These are phyloP conservation scores for Drosophila cognata DNA, from an alignment of 2,888 invertebrate species.

Conservation along the genomic window DNA sequence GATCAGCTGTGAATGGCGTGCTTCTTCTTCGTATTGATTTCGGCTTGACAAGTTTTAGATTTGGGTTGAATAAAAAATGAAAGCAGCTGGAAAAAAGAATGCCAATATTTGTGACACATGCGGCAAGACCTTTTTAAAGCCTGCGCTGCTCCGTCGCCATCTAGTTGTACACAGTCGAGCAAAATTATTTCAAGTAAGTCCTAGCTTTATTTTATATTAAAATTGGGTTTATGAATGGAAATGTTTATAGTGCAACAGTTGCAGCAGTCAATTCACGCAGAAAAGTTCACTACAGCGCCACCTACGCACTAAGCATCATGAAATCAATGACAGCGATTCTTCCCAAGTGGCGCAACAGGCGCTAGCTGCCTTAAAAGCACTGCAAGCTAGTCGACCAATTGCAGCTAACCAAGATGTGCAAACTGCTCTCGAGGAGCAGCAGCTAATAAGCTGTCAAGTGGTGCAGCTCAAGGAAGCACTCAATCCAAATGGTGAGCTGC, in stretches of 20 bases:
- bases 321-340: background rate
- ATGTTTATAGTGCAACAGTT: conserved; percentile 37
- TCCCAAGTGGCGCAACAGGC: conserved; percentile 42
- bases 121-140: conserved; percentile 64
- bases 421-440: conserved; percentile 31
- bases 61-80: conserved; percentile 2
- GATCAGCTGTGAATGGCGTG: conserved; percentile 15
- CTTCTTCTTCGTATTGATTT: conserved; percentile 16
- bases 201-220: background rate
- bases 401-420: background rate
- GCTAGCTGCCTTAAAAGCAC: conserved; percentile 35
- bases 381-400: conserved; percentile 25
- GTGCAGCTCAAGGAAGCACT: conserved; percentile 23
- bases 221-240: too few species aligned
- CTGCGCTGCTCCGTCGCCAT: conserved; percentile 62
- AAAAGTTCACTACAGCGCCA: conserved; percentile 49
- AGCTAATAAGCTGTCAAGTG: conserved; percentile 17
- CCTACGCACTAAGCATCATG: conserved; percentile 23
- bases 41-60: background rate
- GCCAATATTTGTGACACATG: conserved; percentile 50
- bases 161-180: conserved; percentile 59
- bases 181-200: conserved; percentile 62
- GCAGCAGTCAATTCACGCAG: conserved; percentile 40
- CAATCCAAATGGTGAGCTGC: conserved; percentile 16
- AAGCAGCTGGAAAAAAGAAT: background rate